Evolutionary conservation across 2,797 vertebrate genomes (phyloP).

Genomic region (Pseudotriccus pelzelni): DNA sequence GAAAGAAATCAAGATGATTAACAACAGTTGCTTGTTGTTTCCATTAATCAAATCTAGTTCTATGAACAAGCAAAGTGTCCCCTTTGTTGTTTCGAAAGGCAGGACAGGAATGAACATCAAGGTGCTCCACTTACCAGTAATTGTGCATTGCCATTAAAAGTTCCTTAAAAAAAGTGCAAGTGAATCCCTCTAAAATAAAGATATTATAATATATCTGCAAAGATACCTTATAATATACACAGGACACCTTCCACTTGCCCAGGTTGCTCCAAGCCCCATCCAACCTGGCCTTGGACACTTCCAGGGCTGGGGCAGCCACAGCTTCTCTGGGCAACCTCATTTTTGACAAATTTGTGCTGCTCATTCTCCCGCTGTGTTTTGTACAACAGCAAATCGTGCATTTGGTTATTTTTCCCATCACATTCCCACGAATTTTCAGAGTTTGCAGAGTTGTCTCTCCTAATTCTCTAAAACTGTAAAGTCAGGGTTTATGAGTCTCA

Average conservation of each 20-base stretch:
- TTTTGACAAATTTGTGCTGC: not conserved
- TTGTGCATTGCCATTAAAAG: not conserved
- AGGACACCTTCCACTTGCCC: not conserved
- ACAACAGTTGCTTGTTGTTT: not conserved
- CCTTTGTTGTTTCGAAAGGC: not conserved
- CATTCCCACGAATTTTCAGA: not conserved
- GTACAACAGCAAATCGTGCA: not conserved
- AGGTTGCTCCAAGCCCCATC: not conserved
- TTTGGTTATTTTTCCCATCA: not conserved
- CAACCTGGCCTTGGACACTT: not conserved
- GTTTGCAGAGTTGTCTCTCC: not conserved
- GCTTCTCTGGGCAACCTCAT: not conserved
- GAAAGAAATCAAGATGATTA: not conserved
- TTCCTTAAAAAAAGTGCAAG: not conserved
- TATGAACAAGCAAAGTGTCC: not conserved
- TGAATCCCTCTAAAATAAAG: not conserved
- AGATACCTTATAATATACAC: no score
- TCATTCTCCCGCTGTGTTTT: not conserved
- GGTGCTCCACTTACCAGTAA: not conserved
- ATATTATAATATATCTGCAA: fast-evolving
- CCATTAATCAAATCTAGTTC: not conserved
- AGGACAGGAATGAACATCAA: not conserved
- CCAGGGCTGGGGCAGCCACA: not conserved
- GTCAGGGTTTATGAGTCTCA: not conserved
- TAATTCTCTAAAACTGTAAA: not conserved